These are phyloP conservation scores for Drosophila sordidula DNA, from an alignment of 2,888 invertebrate genomes.

Conservation along the genomic window DNA sequence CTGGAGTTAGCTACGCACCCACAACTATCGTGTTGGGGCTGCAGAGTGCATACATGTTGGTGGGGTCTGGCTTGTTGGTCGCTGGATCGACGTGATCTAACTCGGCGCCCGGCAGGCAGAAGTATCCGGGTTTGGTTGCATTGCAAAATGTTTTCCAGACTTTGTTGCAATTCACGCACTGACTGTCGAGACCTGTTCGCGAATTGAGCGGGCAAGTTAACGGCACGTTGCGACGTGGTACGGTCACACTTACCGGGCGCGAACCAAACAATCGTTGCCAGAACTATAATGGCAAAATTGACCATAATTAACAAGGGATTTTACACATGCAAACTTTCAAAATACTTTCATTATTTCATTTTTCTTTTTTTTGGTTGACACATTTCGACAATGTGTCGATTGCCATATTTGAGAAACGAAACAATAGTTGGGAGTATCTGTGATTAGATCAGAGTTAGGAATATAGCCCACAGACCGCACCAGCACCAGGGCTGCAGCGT, in stretches of 20 bases:
- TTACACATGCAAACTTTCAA: background rate
- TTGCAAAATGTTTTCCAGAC: background rate
- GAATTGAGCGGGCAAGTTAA: too few relatives aligned
- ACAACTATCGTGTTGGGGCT: conserved; percentile 24
- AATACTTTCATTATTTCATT: background rate
- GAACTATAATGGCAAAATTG: background rate
- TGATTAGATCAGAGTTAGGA: too few relatives aligned
- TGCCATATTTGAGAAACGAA: background rate
- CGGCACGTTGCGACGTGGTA: too few relatives aligned
- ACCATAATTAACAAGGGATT: conserved; percentile 16
- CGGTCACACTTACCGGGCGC: conserved; percentile 19
- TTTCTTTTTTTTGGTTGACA: conserved; percentile 17
- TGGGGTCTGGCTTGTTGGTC: conserved; percentile 2
- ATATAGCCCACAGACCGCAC: background rate
- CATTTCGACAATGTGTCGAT: background rate
- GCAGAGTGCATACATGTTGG: conserved; percentile 7
- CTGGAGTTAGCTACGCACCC: conserved; percentile 13
- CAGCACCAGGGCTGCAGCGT: conserved; percentile 1
- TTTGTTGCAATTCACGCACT: conserved; percentile 31
- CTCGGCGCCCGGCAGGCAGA: conserved; percentile 15
- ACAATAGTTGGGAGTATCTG: too few relatives aligned
- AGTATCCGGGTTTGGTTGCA: conserved; percentile 19
- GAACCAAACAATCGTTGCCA: background rate
- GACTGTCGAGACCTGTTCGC: conserved; percentile 9
- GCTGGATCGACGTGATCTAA: background rate